Percentiles rank a stretch among this genome's conserved stretches.
These are phyloP conservation scores for Labrus mixtus DNA, from an alignment of 2,113 vertebrate species.

Conservation along the genomic window DNA sequence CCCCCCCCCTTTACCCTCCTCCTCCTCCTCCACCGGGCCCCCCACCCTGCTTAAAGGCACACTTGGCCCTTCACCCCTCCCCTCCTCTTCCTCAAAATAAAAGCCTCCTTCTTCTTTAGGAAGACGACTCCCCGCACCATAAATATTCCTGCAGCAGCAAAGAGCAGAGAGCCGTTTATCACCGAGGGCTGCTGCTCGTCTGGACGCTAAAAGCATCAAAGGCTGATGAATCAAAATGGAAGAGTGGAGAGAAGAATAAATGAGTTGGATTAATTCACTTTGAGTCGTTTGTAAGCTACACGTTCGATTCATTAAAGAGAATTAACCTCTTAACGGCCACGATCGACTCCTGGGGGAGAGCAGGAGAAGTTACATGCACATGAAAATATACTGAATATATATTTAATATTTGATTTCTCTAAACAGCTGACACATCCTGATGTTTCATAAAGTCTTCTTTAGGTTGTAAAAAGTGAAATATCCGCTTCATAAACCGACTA, in stretches of 20 bases:
- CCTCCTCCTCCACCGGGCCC: not conserved
- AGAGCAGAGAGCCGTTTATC: slow-evolving; percentile 3
- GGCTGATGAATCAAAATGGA: not conserved
- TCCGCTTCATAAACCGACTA: no score
- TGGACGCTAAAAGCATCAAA: slow-evolving; percentile 8
- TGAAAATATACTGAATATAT: no score
- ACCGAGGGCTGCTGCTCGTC: not conserved
- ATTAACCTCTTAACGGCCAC: not conserved
- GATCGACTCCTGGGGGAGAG: not conserved
- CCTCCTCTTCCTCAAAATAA: not conserved
- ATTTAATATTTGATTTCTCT: no score
- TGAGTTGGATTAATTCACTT: not conserved
- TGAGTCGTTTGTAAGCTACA: not conserved
- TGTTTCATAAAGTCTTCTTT: no score
- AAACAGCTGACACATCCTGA: no score
- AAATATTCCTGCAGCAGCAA: slow-evolving; percentile 26
- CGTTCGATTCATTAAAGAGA: not conserved
- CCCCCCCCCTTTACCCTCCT: not conserved
- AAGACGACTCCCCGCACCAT: not conserved
- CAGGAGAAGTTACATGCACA: not conserved
- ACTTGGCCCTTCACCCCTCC: slow-evolving; percentile 50
- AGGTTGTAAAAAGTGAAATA: no score
- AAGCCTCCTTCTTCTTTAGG: not conserved
- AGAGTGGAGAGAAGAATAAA: not conserved
- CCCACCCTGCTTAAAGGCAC: slow-evolving; percentile 80